phyloP scores from a whole-genome alignment of 2,888 invertebrate genomes.

The Nudaria mundana region DNA sequence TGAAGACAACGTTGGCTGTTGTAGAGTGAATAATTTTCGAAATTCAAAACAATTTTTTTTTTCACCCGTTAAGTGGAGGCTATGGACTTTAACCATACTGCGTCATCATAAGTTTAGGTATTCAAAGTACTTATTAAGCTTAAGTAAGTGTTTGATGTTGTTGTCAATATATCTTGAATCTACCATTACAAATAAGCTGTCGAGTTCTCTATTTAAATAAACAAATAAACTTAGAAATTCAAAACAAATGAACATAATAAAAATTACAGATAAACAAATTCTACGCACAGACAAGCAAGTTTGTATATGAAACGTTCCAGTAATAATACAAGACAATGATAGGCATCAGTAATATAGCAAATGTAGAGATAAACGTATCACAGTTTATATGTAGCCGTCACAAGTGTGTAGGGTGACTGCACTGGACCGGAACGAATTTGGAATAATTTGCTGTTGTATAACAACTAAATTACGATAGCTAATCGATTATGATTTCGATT shows the following conservation, averaged over 20 bases:
- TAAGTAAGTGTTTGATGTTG: too few species aligned
- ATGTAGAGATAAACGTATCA: slow-evolving; percentile 23
- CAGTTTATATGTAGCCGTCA: slow-evolving; percentile 20
- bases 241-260: slow-evolving; percentile 28
- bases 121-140: too few species aligned
- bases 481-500: background rate
- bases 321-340: slow-evolving; percentile 34
- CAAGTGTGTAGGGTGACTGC: slow-evolving; percentile 7
- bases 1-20: too few species aligned
- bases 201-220: background rate
- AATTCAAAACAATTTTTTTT: too few species aligned
- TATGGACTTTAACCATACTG: too few species aligned
- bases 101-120: too few species aligned
- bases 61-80: too few species aligned
- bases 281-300: slow-evolving; percentile 18
- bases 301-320: slow-evolving; percentile 11
- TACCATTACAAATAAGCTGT: too few species aligned
- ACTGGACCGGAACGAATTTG: background rate
- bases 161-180: too few species aligned
- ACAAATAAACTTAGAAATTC: background rate
- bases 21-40: too few species aligned
- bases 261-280: slow-evolving; percentile 27
- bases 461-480: background rate
- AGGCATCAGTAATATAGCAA: slow-evolving; percentile 31
- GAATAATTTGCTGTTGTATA: background rate